phyloP scores from a whole-genome alignment of 2,797 vertebrate species.

The Arctocebus calabarensis region DNA sequence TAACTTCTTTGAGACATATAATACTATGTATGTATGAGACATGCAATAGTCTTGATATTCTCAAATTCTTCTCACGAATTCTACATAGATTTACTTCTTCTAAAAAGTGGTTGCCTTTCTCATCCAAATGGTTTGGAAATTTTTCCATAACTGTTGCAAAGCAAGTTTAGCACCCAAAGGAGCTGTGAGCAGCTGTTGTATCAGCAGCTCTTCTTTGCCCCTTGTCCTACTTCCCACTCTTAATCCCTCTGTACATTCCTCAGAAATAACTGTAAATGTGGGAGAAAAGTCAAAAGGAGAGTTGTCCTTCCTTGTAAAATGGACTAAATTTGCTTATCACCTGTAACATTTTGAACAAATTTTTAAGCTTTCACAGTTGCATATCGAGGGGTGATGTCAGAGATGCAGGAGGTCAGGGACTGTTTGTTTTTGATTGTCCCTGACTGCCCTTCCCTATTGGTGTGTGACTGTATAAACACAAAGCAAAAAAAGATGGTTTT shows the following conservation, averaged over 20 bases:
- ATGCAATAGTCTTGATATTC: constrained; percentile 60
- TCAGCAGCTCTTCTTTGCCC: not conserved
- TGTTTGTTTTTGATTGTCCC: too few relatives aligned
- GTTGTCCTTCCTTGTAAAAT: constrained; percentile 17
- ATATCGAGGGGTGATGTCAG: too few relatives aligned
- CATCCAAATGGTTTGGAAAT: constrained; percentile 10
- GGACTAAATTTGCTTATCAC: not conserved
- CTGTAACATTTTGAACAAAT: not conserved
- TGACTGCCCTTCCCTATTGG: too few relatives aligned
- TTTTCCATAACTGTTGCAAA: constrained; percentile 20
- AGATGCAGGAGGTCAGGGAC: too few relatives aligned
- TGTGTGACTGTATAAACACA: not conserved
- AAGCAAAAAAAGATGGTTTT: not conserved
- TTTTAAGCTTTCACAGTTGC: not conserved
- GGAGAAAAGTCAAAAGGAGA: not conserved
- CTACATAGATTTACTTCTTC: constrained; percentile 27
- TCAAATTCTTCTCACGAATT: constrained; percentile 32
- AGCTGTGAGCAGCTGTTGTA: not conserved
- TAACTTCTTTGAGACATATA: constrained; percentile 21
- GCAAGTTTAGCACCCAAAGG: not conserved
- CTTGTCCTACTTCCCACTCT: not conserved
- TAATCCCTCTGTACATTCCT: not conserved
- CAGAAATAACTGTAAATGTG: not conserved
- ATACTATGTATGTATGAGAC: not conserved
- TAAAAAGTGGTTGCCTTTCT: not conserved